Evolutionary conservation across 2,888 invertebrate species (phyloP).

Genomic region (Calameuta idolon): DNA sequence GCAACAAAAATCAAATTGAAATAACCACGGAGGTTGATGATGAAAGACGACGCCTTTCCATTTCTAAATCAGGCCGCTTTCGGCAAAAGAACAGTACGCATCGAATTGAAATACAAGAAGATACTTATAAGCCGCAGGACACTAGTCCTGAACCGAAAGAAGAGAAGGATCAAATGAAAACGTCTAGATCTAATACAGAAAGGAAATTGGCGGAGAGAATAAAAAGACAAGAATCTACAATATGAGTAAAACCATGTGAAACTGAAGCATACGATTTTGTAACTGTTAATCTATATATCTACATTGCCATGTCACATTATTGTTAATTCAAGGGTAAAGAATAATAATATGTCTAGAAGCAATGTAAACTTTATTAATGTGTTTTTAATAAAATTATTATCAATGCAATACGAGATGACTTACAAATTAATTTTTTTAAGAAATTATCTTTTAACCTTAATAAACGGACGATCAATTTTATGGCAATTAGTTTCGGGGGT

Average conservation of each 20-base stretch:
- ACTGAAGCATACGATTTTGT: neutral
- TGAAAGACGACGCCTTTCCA: constrained; percentile 23
- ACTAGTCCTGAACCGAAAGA: neutral
- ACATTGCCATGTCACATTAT: neutral
- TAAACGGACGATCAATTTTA: neutral
- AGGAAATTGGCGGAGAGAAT: constrained; percentile 11
- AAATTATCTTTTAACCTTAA: neutral
- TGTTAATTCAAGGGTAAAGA: neutral
- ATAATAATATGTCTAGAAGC: neutral
- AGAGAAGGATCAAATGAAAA: constrained; percentile 7
- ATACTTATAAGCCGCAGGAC: constrained; percentile 21
- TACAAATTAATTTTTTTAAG: neutral
- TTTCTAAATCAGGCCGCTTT: constrained; percentile 30
- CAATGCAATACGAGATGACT: neutral
- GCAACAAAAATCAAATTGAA: constrained; percentile 27
- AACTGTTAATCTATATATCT: neutral
- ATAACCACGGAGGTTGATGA: constrained; percentile 24
- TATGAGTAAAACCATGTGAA: neutral
- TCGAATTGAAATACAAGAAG: constrained; percentile 25
- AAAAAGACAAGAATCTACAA: constrained; percentile 16
- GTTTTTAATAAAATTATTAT: neutral
- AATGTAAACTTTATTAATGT: neutral
- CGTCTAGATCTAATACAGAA: constrained; percentile 2
- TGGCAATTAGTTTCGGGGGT: neutral
- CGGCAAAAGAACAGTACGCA: constrained; percentile 21